Percentiles rank a stretch among this genome's conserved stretches.
phyloP scores from a whole-genome alignment of 2,797 vertebrate species.

The Eutrigla gurnardus region DNA sequence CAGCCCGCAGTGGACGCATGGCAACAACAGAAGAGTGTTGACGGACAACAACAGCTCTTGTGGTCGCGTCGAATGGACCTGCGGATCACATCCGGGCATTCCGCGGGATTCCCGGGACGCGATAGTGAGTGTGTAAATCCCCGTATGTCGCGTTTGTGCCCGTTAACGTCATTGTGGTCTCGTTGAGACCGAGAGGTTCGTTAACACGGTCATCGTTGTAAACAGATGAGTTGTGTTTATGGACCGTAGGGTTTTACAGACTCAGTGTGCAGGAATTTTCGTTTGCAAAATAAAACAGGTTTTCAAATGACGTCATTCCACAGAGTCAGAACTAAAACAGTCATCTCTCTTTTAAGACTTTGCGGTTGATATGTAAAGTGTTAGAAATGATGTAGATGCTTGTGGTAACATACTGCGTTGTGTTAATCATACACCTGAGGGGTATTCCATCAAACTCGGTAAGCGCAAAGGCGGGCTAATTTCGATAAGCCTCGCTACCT shows the following conservation, averaged over 20 bases:
- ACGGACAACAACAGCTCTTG: neutral
- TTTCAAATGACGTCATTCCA: neutral
- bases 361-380: neutral
- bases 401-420: neutral
- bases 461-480: no score
- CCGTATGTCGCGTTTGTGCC: neutral
- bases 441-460: no score
- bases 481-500: no score
- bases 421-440: neutral
- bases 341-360: neutral
- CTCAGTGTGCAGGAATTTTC: neutral
- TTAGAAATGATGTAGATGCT: neutral
- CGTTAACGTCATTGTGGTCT: fast-evolving
- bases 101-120: neutral
- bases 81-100: neutral
- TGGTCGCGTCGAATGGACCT: neutral
- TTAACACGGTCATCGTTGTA: neutral
- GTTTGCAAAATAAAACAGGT: neutral
- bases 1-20: slow-evolving; percentile 38
- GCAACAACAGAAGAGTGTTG: neutral
- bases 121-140: slow-evolving; percentile 15
- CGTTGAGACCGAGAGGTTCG: neutral
- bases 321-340: neutral
- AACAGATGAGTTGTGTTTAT: neutral
- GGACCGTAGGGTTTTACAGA: no score